Base-by-base conservation (phyloP, 2,797 vertebrate genomes). In the Melanotaenia pygmaea region DNA sequence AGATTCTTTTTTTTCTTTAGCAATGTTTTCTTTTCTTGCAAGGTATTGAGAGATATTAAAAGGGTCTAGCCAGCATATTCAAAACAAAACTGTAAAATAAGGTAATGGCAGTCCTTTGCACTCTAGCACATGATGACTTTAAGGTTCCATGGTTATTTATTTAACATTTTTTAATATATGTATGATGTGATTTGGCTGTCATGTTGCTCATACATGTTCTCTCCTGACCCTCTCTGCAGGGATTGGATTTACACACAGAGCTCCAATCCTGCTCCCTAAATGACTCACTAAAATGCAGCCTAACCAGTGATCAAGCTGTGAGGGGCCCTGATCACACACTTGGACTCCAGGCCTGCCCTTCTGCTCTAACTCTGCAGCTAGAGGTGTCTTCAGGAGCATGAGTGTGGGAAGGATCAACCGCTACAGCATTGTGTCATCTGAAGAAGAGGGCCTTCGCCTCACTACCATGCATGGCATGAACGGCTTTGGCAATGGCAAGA, bases 371-470 rank as follows among this genome's bases (percentile, higher is more conserved):
- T 67, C 77, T 67, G 82, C 89, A 85, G 77, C 83, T 76, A 80
- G 81, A 87, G 77, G 86, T 13, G 8, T 60, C 1, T 37, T 62
- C 47, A 14, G 83, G 86, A 94, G 95, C 91, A 99, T 99, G 97
- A 98, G 96, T 3, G 89, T 96, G 0, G 95, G 95, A 79, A 92
- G 95, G 85, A 95, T 96, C 89, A 97, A 96, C 77, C 95, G 96
- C 79, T 99, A 99, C 93, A 99, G 97, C 94, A 96, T 98, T 0
- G 98, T 99, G 83, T 99, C 97, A 2, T 98, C 97, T 0, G 97
- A 98, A 82, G 98, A 99, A 94, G 98, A 98, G 90, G 96, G 94
- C 74, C 94, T 99, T 80, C 96, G 95, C 77, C 94, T 99, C 91
- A 96, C 96, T 89, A 97, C 96, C 91, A 98, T 99, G 97, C 96